These are phyloP conservation scores for Calycopis cecrops DNA, from an alignment of 1,140 invertebrate genomes.

Conservation along the genomic window DNA sequence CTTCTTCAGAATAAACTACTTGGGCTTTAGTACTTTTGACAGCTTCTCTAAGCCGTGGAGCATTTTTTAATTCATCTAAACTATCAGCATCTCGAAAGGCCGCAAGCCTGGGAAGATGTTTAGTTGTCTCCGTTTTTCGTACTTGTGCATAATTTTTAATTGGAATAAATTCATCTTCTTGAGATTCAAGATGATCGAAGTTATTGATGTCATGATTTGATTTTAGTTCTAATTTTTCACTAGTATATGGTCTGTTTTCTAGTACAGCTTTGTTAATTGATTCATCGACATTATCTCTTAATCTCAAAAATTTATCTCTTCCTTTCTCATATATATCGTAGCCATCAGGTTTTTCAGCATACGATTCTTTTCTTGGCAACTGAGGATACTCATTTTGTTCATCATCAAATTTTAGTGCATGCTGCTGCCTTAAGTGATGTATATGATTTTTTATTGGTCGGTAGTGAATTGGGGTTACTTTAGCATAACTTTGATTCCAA, in stretches of 20 bases:
- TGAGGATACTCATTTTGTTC: constrained; percentile 68
- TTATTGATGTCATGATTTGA: constrained; percentile 28
- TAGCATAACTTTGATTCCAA: constrained; percentile 55
- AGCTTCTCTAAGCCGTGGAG: constrained; percentile 78
- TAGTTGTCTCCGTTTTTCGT: constrained; percentile 76
- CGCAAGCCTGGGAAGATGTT: constrained; percentile 76
- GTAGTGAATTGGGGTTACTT: constrained; percentile 64
- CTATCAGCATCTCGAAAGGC: constrained; percentile 75
- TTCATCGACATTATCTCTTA: constrained; percentile 58
- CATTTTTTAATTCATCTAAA: constrained; percentile 77
- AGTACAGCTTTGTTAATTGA: constrained; percentile 51
- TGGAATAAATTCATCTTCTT: constrained; percentile 78
- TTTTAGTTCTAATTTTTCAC: constrained; percentile 48
- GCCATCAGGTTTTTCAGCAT: constrained; percentile 49
- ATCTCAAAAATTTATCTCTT: constrained; percentile 47
- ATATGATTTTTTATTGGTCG: constrained; percentile 59
- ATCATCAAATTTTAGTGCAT: constrained; percentile 62
- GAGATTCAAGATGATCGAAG: constrained; percentile 21
- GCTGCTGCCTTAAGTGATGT: constrained; percentile 52
- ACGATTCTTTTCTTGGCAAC: constrained; percentile 34
- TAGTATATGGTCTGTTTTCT: constrained; percentile 41
- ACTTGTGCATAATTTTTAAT: constrained; percentile 81
- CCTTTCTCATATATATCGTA: constrained; percentile 69
- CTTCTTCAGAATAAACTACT: constrained; percentile 85
- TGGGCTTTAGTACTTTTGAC: constrained; percentile 83